phyloP scores from a whole-genome alignment of 1,140 invertebrate genomes.

The Chionoecetes opilio region DNA sequence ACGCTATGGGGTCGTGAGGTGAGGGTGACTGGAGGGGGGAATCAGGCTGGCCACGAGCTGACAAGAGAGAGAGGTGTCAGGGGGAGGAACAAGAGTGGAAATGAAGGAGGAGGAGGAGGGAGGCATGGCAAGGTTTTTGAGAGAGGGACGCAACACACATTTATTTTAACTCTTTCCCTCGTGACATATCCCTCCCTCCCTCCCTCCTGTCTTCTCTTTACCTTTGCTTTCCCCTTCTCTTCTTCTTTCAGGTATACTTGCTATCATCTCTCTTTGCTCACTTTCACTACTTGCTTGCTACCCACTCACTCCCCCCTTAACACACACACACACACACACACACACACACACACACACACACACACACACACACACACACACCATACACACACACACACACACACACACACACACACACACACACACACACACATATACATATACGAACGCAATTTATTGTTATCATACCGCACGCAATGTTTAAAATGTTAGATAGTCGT shows the following conservation, averaged over 20 bases:
- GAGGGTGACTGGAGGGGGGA: not conserved
- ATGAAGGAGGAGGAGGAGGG: slow-evolving; percentile 20
- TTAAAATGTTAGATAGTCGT: too few species aligned
- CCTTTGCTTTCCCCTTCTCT: not conserved
- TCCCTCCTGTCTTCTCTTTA: not conserved
- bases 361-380: too few species aligned
- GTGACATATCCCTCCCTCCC: not conserved
- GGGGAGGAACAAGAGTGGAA: not conserved
- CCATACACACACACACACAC: too few species aligned
- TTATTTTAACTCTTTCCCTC: not conserved
- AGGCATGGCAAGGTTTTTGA: slow-evolving; percentile 10
- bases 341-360: too few species aligned
- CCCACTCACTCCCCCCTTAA: too few species aligned
- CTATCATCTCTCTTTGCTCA: not conserved
- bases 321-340: too few species aligned
- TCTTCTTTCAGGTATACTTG: not conserved
- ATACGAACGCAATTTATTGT: too few species aligned
- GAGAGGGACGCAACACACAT: slow-evolving; percentile 23
- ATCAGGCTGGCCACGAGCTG: not conserved
- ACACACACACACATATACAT: too few species aligned
- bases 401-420: too few species aligned
- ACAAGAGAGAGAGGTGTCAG: not conserved
- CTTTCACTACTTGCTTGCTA: not conserved
- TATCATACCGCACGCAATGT: too few species aligned
- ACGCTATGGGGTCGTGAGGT: not conserved